Conservation (phyloP, 2,113 vertebrate species). For the Grantiella picta region DNA sequence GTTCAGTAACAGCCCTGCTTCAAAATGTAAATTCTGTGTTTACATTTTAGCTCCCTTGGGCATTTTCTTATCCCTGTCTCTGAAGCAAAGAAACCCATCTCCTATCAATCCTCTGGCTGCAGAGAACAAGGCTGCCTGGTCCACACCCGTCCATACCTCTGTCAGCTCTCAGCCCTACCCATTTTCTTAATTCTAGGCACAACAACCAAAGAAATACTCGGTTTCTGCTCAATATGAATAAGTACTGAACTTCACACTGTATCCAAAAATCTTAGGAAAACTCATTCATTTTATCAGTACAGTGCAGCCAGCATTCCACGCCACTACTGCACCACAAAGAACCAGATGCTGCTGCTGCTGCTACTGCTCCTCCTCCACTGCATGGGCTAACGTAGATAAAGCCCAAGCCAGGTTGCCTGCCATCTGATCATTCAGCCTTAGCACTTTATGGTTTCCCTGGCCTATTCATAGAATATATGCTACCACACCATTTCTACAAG, state of each 20-base stretch:
- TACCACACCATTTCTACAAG: not conserved
- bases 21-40: not conserved
- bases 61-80: not conserved
- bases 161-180: not conserved
- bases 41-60: not conserved
- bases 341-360: not conserved
- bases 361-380: not conserved
- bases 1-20: not conserved
- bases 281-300: not conserved
- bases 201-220: not conserved
- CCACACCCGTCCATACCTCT: rapidly evolving
- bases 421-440: not conserved
- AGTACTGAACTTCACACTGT: not conserved
- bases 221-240: not conserved
- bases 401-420: not conserved
- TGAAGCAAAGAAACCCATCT: not conserved
- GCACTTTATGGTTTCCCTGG: not conserved
- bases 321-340: not conserved
- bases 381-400: not conserved
- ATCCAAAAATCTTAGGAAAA: not conserved
- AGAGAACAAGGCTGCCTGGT: not conserved
- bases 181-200: not conserved
- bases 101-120: not conserved
- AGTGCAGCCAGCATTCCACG: not conserved
- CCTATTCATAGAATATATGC: not conserved